phyloP scores from a whole-genome alignment of 2,797 vertebrate species.

The Pseudotriccus pelzelni region DNA sequence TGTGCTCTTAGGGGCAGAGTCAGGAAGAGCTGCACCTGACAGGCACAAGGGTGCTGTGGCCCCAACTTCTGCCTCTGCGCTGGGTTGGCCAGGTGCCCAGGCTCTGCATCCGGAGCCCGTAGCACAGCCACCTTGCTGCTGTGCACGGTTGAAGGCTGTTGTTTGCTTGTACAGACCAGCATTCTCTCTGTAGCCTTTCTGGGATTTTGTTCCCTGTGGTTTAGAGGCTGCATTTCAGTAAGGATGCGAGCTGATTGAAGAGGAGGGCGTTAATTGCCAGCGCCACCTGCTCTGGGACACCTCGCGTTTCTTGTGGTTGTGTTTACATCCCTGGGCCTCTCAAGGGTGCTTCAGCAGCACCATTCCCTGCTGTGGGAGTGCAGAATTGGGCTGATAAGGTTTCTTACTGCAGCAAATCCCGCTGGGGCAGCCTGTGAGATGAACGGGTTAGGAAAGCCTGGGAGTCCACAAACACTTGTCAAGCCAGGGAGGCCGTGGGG shows the following conservation, averaged over 20 bases:
- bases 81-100: too few relatives aligned
- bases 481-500: background rate
- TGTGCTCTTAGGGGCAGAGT: background rate
- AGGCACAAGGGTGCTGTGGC: background rate
- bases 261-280: background rate
- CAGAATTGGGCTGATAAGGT: background rate
- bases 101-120: rapidly evolving
- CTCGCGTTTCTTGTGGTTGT: background rate
- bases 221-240: background rate
- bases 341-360: background rate
- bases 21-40: background rate
- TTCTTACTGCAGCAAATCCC: background rate
- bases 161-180: background rate
- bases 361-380: background rate
- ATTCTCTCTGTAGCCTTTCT: background rate
- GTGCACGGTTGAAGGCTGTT: background rate
- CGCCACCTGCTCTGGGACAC: background rate
- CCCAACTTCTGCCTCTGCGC: background rate
- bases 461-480: background rate
- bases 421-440: background rate
- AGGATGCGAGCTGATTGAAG: background rate
- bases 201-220: background rate
- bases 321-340: background rate
- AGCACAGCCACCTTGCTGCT: background rate
- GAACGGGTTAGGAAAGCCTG: background rate